Base-by-base conservation (phyloP, 2,888 invertebrate genomes). In the Drosophila quinaria region DNA sequence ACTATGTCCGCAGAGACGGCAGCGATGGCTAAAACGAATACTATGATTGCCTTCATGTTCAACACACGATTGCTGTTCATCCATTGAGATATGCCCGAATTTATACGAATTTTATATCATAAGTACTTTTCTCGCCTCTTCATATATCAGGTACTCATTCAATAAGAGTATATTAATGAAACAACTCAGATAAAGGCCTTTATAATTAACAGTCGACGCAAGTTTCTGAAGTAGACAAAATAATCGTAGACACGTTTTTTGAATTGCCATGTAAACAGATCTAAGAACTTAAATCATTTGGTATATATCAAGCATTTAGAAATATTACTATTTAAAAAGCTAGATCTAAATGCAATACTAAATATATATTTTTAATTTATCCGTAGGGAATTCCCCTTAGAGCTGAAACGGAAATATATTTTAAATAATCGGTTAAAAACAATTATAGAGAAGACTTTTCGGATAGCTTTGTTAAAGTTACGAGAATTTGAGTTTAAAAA, bases 11-110 rank as follows among this genome's bases (percentile, higher is more conserved):
- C 70, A 44, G 66, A 50, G 42, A 78, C 81, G n/a, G 75, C 66
- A 35, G 74, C 77, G 9, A 69, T 50, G 9, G 64, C 81, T 39
- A 81, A 51, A 37, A 73, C 70, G 47, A 81, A 49, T 3, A 37
- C 55, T 22, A 63, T 31, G 47, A 63, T 55, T 19, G 15, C 19
- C 46, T 52, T 64, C 58, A 46, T 46, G 17, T 19, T 41, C 25
- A 17, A 61, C 11, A 42, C 42, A 49, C 69, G n/a, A 69, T 49
- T 69, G 70, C 3, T 61, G 17, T 10, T 33, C 25, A 3, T 55
- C 73, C 60, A 17, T n/a, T 11, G 33, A 9, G 78, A n/a, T 1
- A 72, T 8, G 41, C 41, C 19, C 4, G 4, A 4, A 55, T 70
- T 46, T 70, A 70, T 70, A 70, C 37, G 6, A n/a, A 35, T 62